Base-by-base conservation (phyloP, 2,797 vertebrate genomes). In the Labroides dimidiatus region DNA sequence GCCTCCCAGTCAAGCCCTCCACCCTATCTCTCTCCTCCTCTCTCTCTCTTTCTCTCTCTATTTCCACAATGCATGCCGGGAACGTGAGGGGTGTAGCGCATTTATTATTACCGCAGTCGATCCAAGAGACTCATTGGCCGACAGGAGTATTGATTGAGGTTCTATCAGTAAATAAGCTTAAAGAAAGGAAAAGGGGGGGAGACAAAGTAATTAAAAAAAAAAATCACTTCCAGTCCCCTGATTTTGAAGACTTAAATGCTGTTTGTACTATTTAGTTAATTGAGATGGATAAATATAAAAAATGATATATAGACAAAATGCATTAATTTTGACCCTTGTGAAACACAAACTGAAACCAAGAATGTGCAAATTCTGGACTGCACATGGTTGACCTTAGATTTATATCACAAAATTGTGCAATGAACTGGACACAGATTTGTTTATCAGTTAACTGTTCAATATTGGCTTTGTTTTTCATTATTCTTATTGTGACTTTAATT, bases 31-130 rank as follows among this genome's bases (percentile, higher is more conserved):
- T 43, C 39, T 45, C 47, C 27, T 27, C 27, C 30, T n/a, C 80
- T 70, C 64, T 42, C 77, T 71, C 53, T 49, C 55, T 43, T 50
- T 53, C 57, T 16, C 67, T 20, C 64, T 45, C 60, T 47, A 19
- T 49, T 45, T 43, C 49, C 82, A 78, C 91, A 90, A 87, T 92
- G 93, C 93, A 93, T 93, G 91, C 89, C 84, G 93, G 91, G 94
- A 93, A 91, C 72, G 54, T 59, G 83, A 84, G 64, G 76, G 76
- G 64, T 82, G 78, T 75, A 50, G 72, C 53, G 85, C 55, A 75
- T 80, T 84, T 65, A 80, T 85, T 85, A 86, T 33, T 52, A 52
- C 81, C 45, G 90, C 84, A 81, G 62, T 80, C 70, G 17, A 21
- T 72, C 62, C 71, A 24, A 21, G 0, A 47, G 54, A 56, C 73